Conservation (phyloP, 2,113 vertebrate species). For the Nothocercus julius region DNA sequence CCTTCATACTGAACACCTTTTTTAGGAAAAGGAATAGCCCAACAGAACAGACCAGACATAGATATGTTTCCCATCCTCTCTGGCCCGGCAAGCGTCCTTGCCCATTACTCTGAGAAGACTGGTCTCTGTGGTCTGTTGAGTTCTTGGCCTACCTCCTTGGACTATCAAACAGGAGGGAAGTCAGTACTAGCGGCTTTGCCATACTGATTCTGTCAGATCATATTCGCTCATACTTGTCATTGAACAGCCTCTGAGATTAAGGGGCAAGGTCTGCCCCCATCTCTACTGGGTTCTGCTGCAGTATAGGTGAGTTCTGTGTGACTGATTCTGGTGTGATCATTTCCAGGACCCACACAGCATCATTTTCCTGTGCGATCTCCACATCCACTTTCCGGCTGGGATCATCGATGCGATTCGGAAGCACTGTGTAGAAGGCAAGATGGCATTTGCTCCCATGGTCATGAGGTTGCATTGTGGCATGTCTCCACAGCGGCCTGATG, state of each 20-base stretch:
- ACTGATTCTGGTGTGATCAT: background rate
- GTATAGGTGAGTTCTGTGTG: background rate
- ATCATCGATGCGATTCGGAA: constrained; percentile 90
- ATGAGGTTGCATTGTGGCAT: constrained; percentile 90
- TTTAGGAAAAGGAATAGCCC: background rate
- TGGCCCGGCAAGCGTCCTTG: background rate
- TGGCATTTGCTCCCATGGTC: constrained; percentile 93
- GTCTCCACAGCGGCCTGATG: constrained; percentile 84
- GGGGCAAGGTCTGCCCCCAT: background rate
- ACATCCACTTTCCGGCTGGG: constrained; percentile 89
- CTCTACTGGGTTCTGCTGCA: background rate
- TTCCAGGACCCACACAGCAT: constrained; percentile 92
- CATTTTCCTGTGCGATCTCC: constrained; percentile 95
- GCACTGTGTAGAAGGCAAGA: constrained; percentile 91
- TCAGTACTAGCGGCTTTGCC: background rate
- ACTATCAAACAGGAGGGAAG: background rate
- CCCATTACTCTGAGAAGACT: background rate
- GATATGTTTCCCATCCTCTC: background rate
- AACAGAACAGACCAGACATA: background rate
- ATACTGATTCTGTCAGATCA: background rate
- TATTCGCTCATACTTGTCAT: fast-evolving
- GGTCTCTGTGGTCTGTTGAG: background rate
- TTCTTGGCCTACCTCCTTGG: background rate
- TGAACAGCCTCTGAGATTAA: background rate
- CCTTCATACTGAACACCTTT: fast-evolving